phyloP scores from a whole-genome alignment of 2,113 vertebrate species.

The Ahaetulla prasina region DNA sequence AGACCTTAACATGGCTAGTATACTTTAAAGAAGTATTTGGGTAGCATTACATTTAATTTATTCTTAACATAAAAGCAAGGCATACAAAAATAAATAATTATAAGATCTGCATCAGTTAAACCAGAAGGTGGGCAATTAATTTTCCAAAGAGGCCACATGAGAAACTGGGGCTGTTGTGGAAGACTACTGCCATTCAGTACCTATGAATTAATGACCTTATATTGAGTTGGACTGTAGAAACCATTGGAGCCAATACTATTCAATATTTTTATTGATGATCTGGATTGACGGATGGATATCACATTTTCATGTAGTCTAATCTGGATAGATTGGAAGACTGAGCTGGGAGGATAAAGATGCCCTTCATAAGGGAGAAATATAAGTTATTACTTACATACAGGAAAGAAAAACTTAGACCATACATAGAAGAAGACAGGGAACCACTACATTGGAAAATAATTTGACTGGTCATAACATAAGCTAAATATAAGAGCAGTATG shows the following conservation, averaged over 20 bases:
- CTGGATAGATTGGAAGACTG: neutral
- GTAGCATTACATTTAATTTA: neutral
- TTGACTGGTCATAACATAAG: neutral
- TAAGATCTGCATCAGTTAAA: neutral
- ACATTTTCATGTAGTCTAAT: neutral
- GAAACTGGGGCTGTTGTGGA: neutral
- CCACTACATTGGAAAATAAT: neutral
- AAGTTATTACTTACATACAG: too few species aligned
- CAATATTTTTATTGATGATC: neutral
- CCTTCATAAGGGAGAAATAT: neutral
- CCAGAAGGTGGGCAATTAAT: neutral
- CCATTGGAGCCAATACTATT: neutral
- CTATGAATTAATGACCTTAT: neutral
- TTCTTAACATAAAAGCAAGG: neutral
- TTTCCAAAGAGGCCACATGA: neutral
- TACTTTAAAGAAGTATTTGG: neutral
- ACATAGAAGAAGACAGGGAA: neutral
- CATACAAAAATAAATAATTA: neutral
- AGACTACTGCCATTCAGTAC: neutral
- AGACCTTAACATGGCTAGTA: neutral
- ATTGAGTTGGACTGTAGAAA: neutral
- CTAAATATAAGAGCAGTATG: neutral
- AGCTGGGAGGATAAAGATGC: neutral
- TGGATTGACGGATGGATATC: neutral
- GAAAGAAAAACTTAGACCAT: too few species aligned